These are phyloP conservation scores for Iselma pallidipennis DNA, from an alignment of 2,888 invertebrate genomes.

Conservation along the genomic window DNA sequence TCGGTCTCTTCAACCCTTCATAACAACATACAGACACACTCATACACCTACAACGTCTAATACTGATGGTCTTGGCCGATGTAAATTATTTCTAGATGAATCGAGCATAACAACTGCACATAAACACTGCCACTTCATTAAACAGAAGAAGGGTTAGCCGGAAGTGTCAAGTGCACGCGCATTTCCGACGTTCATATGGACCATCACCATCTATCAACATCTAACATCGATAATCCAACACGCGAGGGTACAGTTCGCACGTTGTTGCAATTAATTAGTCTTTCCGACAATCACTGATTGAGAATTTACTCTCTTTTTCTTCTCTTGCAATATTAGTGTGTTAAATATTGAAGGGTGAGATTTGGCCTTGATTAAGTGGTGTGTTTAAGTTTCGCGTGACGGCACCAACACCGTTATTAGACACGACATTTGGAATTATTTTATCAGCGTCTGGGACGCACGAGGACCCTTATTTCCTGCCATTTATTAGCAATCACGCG, in stretches of 20 bases:
- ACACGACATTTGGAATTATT: conserved; percentile 58
- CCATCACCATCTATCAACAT: conserved; percentile 21
- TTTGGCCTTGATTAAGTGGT: conserved; percentile 50
- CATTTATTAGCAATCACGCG: conserved; percentile 57
- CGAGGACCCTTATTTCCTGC: conserved; percentile 58
- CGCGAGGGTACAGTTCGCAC: conserved; percentile 33
- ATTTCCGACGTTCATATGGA: conserved; percentile 47
- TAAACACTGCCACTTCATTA: conserved; percentile 42
- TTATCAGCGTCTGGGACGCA: conserved; percentile 56
- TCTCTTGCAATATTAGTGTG: neutral
- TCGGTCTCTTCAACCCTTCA: neutral
- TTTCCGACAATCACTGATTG: neutral
- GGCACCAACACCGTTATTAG: conserved; percentile 52
- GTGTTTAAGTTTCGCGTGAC: conserved; percentile 52
- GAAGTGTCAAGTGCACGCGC: conserved; percentile 54
- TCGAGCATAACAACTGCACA: conserved; percentile 15
- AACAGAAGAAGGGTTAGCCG: conserved; percentile 47
- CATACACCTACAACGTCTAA: neutral
- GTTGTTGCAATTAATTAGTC: conserved; percentile 9
- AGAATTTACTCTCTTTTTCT: neutral
- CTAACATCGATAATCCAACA: conserved; percentile 11
- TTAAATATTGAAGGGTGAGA: conserved; percentile 16
- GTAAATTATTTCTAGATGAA: neutral
- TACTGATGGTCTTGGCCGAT: conserved; percentile 16
- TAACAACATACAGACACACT: conserved; percentile 12